Evolutionary conservation across 2,888 invertebrate species (phyloP), one percentile per base, ranked within the genome.

Genomic region (Actias luna): DNA sequence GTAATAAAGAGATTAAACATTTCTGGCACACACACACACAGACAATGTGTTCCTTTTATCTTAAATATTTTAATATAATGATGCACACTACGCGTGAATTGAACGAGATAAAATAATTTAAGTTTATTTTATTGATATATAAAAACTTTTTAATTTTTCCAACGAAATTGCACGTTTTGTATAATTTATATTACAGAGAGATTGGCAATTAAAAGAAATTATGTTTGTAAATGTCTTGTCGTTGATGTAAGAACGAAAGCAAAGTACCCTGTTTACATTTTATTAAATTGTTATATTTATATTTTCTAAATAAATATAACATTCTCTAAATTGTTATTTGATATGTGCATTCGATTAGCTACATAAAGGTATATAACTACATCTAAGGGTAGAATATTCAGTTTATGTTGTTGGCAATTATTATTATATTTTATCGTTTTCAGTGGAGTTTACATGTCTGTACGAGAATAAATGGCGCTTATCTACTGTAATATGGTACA

Each of bases 141-240:
- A 69, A 66, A 71, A 66, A 70, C 69, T 79, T 78, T n/a, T 70
- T 73, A 78, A 79, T 76, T 76, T 69, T 74, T 74, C 65, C 74
- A 71, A 71, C 76, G 76, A 72, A 77, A 73, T 65, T 74, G 72
- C 70, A 72, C 65, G 69, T 69, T 18, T 67, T 65, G 63, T 58
- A 70, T 64, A 74, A 78, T 81, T 78, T 80, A 80, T 80, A 72
- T 68, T n/a, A 71, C 29, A 5, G 29, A 55, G 7, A 3, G 22
- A 12, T n/a, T 50, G 46, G 3, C 46, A 18, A 10, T 27, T 52
- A 27, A 52, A 29, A 29, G 29, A 52, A 52, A 52, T 18, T 29
- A 27, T 2, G 52, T 16, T 29, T 2, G 52, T 16, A 10, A 5
- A 55, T 7, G 5, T 50, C 22, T 50, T 2, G 18, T 16, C 14